Percentiles rank a stretch among this genome's conserved stretches.
Evolutionary conservation across 92 coral and sea anemone species (phyloP).

Genomic region (Porites divaricata): DNA sequence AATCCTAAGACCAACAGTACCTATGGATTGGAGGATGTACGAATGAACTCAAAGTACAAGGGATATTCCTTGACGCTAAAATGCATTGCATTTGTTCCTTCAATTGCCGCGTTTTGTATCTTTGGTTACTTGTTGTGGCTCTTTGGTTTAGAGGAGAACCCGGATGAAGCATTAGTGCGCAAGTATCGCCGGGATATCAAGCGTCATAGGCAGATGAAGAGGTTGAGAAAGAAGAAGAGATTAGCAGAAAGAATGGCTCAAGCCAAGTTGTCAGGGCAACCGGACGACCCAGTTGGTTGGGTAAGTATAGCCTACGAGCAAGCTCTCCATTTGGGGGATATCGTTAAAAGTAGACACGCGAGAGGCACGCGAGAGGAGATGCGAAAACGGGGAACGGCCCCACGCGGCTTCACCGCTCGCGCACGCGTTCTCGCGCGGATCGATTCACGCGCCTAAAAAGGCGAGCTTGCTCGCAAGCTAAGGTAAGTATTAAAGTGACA

Average conservation of each 20-base stretch:
- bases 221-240: constrained; percentile 51
- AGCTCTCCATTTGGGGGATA: too few species aligned
- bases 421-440: too few species aligned
- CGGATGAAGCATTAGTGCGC: constrained; percentile 84
- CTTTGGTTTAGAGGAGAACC: constrained; percentile 86
- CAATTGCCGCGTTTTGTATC: constrained; percentile 73
- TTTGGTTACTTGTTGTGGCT: constrained; percentile 87
- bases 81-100: constrained; percentile 82
- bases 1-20: constrained; percentile 85
- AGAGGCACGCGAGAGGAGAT: too few species aligned
- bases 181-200: constrained; percentile 78
- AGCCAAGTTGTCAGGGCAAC: constrained; percentile 1
- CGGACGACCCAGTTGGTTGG: constrained; percentile 24
- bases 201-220: constrained; percentile 70
- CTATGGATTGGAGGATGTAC: constrained; percentile 73
- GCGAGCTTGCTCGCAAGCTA: too few species aligned
- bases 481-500: too few species aligned
- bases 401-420: too few species aligned
- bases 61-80: constrained; percentile 81
- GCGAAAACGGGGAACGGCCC: too few species aligned
- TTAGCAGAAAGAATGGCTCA: constrained; percentile 39
- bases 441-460: too few species aligned
- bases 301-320: constrained; percentile 16
- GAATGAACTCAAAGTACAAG: constrained; percentile 82
- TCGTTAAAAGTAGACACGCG: too few species aligned